These are phyloP conservation scores for Heptranchias perlo DNA, from an alignment of 2,113 vertebrate genomes.

Conservation along the genomic window DNA sequence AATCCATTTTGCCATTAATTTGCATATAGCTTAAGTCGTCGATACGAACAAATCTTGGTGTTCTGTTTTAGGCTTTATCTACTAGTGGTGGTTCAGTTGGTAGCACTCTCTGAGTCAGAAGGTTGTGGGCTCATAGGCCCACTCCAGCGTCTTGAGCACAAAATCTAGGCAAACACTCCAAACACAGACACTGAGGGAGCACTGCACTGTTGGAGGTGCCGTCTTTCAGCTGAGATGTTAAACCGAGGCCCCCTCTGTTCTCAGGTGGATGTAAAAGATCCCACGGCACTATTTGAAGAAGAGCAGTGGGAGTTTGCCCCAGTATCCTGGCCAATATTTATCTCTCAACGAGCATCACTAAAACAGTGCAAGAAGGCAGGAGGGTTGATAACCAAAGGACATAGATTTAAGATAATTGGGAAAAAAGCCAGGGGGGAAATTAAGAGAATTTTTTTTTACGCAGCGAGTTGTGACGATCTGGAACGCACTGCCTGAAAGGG, in stretches of 20 bases:
- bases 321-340: background rate
- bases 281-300: background rate
- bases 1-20: background rate
- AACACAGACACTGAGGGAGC: background rate
- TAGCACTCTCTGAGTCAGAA: background rate
- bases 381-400: background rate
- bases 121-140: background rate
- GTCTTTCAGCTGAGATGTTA: background rate
- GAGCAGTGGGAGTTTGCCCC: background rate
- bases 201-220: too few relatives aligned
- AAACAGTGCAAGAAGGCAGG: too few relatives aligned
- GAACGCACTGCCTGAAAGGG: too few relatives aligned
- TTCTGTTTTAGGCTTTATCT: background rate
- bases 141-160: background rate
- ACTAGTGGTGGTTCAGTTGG: background rate
- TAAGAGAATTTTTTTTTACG: too few relatives aligned
- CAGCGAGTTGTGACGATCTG: too few relatives aligned
- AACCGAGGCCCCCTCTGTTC: background rate
- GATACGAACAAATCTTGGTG: background rate
- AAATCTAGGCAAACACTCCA: background rate
- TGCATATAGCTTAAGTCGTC: background rate
- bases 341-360: background rate
- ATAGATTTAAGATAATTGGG: too few relatives aligned
- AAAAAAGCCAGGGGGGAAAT: too few relatives aligned
- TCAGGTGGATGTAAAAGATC: background rate